Evolutionary conservation across 2,113 vertebrate species (phyloP).

Genomic region (Bombycilla garrulus): DNA sequence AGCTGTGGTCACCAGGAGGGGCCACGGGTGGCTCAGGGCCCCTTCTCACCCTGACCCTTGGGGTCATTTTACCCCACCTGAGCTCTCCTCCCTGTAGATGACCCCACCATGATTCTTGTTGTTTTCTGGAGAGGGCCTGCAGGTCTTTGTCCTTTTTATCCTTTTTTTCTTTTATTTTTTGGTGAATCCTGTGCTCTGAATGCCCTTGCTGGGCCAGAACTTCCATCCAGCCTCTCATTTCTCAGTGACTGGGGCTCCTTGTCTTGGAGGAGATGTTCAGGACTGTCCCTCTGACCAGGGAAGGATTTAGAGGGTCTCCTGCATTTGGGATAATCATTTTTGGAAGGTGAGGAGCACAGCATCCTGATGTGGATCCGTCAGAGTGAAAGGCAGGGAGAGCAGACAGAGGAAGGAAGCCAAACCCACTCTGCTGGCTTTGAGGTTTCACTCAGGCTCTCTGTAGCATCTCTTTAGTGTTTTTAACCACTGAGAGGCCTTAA

Average conservation of each 20-base stretch:
- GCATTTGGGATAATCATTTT: background rate
- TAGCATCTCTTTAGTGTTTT: background rate
- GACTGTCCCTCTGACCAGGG: background rate
- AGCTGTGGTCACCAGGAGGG: background rate
- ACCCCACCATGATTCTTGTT: background rate
- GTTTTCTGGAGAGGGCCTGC: background rate
- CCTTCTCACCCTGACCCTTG: background rate
- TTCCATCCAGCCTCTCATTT: background rate
- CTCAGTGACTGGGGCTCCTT: fast-evolving
- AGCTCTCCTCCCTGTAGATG: background rate
- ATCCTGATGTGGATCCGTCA: fast-evolving
- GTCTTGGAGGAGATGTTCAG: background rate
- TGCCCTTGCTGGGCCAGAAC: background rate
- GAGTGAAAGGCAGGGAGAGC: background rate
- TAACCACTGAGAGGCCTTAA: background rate
- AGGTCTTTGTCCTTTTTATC: background rate
- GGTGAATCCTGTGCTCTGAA: background rate
- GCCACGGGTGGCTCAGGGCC: fast-evolving
- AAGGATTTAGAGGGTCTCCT: background rate
- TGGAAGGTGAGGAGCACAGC: background rate
- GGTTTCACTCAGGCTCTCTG: background rate
- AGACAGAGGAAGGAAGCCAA: background rate
- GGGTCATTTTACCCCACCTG: background rate
- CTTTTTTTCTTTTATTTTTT: too few species aligned
- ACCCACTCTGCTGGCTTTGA: background rate